phyloP scores from a whole-genome alignment of 2,113 vertebrate species.

The Tachycineta bicolor region DNA sequence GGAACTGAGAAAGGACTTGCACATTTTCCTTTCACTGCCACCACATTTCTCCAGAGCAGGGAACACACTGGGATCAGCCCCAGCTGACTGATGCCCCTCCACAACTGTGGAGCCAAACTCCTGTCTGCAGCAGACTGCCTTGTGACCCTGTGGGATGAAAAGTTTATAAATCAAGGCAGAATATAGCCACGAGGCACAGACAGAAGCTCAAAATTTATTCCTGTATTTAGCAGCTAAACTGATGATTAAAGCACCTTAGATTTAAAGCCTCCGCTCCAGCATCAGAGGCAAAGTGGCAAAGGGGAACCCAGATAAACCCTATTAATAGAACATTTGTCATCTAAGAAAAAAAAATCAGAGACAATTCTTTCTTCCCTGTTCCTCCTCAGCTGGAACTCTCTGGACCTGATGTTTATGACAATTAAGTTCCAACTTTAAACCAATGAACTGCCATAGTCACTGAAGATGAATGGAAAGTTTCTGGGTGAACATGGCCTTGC shows the following conservation, averaged over 20 bases:
- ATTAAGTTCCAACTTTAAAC: not conserved
- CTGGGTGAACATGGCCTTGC: not conserved
- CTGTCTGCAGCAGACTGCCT: not conserved
- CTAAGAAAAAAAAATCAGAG: not conserved
- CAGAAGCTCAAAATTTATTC: slow-evolving; percentile 22
- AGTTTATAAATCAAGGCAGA: slow-evolving; percentile 42
- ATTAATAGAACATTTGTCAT: not conserved
- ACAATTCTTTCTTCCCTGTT: not conserved
- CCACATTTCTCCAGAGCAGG: not conserved
- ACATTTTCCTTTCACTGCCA: not conserved
- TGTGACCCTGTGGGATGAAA: not conserved
- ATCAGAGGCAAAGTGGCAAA: not conserved
- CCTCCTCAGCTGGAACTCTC: not conserved
- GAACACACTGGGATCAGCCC: fast-evolving
- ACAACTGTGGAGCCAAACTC: not conserved
- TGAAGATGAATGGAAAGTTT: not conserved
- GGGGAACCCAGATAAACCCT: not conserved
- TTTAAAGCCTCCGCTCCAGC: slow-evolving; percentile 28
- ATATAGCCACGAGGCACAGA: not conserved
- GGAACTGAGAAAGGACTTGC: not conserved
- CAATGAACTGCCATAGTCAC: not conserved
- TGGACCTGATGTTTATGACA: not conserved
- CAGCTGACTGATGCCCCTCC: not conserved
- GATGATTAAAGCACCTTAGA: slow-evolving; percentile 40
- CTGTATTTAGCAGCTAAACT: slow-evolving; percentile 31